phyloP scores from a whole-genome alignment of 2,888 invertebrate species.

The Lycaena phlaeas region DNA sequence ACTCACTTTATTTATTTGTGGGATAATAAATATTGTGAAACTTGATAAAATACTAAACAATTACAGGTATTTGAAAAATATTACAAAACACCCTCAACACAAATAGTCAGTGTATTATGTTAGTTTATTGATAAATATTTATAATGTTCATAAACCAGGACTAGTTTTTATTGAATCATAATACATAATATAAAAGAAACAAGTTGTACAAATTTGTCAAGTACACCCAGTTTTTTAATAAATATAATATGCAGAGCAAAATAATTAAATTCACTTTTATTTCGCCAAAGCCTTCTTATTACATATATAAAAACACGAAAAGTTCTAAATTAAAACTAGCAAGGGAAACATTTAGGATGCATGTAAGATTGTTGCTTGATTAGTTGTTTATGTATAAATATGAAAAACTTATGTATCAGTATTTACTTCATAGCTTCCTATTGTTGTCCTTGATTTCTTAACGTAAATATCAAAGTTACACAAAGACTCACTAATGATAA shows the following conservation, averaged over 20 bases:
- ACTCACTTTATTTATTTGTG: too few species aligned
- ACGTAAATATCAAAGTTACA: slow-evolving; percentile 9
- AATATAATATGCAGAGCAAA: background rate
- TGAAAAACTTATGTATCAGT: background rate
- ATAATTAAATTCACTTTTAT: background rate
- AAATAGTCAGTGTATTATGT: too few species aligned
- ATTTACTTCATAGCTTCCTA: background rate
- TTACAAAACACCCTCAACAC: too few species aligned
- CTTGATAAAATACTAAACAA: too few species aligned
- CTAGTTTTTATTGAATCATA: too few species aligned
- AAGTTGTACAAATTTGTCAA: too few species aligned
- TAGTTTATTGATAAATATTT: too few species aligned
- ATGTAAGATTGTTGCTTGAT: background rate
- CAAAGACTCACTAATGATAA: slow-evolving; percentile 11
- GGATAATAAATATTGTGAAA: too few species aligned
- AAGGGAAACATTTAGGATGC: background rate
- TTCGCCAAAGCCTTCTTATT: background rate
- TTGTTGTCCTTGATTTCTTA: slow-evolving; percentile 6
- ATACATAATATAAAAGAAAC: too few species aligned
- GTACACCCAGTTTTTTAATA: too few species aligned
- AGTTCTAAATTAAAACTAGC: background rate
- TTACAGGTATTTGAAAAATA: too few species aligned
- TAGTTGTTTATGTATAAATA: background rate
- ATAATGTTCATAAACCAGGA: too few species aligned
- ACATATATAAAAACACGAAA: background rate